A percentile compares a stretch with the other conserved stretches of the same genome.
phyloP scores from a whole-genome alignment of 2,888 invertebrate species.

The Conchocele bisecta region DNA sequence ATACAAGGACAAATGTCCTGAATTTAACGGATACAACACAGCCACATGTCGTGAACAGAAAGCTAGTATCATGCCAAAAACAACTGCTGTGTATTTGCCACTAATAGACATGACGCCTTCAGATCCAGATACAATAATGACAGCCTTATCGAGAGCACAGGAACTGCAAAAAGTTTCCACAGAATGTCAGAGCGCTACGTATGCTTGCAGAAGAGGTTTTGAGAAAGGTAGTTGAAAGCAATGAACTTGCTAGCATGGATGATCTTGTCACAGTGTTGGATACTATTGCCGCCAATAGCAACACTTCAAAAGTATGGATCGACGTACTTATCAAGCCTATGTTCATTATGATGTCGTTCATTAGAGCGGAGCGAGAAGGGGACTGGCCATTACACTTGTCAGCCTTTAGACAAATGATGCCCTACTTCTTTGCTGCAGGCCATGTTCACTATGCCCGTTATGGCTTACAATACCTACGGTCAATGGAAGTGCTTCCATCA shows the following conservation, averaged over 20 bases:
- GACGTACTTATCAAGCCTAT: constrained; percentile 56
- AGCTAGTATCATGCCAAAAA: constrained; percentile 20
- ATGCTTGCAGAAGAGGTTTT: constrained; percentile 39
- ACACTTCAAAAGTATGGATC: constrained; percentile 39
- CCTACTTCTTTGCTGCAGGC: constrained; percentile 59
- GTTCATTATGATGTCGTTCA: constrained; percentile 56
- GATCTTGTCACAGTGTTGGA: constrained; percentile 30
- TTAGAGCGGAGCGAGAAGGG: constrained; percentile 52
- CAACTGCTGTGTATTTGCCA: constrained; percentile 44
- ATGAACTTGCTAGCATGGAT: background rate
- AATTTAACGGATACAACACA: constrained; percentile 31
- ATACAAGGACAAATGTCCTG: background rate
- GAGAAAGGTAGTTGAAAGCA: no score
- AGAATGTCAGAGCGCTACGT: constrained; percentile 38
- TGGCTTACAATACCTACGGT: constrained; percentile 59
- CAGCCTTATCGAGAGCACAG: constrained; percentile 33
- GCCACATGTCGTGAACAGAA: constrained; percentile 27
- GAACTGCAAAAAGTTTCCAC: constrained; percentile 49
- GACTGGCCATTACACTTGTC: constrained; percentile 54
- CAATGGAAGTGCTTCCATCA: constrained; percentile 43
- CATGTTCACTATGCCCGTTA: constrained; percentile 58
- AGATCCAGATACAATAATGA: constrained; percentile 51
- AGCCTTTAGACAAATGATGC: constrained; percentile 57
- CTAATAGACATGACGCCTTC: constrained; percentile 51
- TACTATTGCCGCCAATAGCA: constrained; percentile 19